Evolutionary conservation across 2,888 invertebrate genomes (phyloP), one percentile per base, ranked within the genome.

Genomic region (Macrosiphum euphorbiae): DNA sequence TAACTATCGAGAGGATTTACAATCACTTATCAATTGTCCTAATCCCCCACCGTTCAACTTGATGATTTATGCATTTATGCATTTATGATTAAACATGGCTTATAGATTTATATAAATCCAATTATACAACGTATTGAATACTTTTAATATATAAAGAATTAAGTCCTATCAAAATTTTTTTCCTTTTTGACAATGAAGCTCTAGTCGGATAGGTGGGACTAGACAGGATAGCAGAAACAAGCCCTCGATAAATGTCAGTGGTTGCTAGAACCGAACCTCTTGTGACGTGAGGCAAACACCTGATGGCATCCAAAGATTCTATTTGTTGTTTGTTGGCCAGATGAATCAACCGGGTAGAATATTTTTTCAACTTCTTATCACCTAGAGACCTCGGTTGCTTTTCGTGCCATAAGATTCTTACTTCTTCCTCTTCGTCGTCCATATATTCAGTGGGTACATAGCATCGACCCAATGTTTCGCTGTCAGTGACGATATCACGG

Each of bases 401-500:
- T 87, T 92, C 47, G 8, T 58, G 16, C 16, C 92, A 87, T 26
- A 92, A 50, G 1, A 92, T 61, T n/a, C 8, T 87, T 26, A 92
- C 2, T 92, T 92, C 91, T 44, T 61, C 86, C 5, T 87, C 61
- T 44, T 47, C 61, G 47, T 92, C 61, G 26, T 85, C 91, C 85
- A 91, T 85, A 41, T 86, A 92, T 47, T 86, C 58, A n/a, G 86
- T 92, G 26, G 92, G 92, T 28, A 92, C 5, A 28, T 86, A 92
- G 35, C 86, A 86, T 16, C 86, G 92, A 47, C 92, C 92, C 47
- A 92, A 35, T 1, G 58, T 92, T 47, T 86, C 86, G n/a, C 92
- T 92, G 47, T 92, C 92, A 11, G 44, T 86, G 16, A 92, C 28
- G n/a, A 92, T 92, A 41, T 92, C 92, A 87, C 87, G 61, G 24